A percentile compares a stretch with the other conserved stretches of the same genome.
Conservation (phyloP, 1,140 invertebrate species). For the Geopemphigus sp. region DNA sequence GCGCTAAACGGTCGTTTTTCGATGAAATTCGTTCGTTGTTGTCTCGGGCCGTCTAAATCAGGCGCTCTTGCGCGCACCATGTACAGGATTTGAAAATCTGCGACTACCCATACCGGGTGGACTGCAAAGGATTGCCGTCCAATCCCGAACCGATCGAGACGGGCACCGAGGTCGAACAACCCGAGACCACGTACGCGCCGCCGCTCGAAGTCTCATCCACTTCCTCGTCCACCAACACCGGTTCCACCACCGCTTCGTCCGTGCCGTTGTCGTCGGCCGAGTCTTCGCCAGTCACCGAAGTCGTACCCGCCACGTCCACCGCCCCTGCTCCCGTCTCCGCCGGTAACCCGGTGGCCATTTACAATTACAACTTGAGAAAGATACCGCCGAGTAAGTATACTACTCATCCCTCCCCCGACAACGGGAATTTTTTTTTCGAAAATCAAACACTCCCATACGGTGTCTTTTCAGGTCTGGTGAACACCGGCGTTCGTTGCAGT, state of each 20-base stretch:
- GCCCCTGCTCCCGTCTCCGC: not conserved
- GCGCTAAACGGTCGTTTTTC: too few relatives aligned
- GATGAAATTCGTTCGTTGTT: too few relatives aligned
- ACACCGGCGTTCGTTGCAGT: constrained; percentile 51
- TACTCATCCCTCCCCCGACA: too few relatives aligned
- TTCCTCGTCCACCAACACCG: too few relatives aligned
- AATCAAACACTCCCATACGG: too few relatives aligned
- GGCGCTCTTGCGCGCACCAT: constrained; percentile 50
- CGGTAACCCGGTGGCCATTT: constrained; percentile 31
- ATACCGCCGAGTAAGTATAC: constrained; percentile 48
- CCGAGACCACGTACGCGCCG: constrained; percentile 33
- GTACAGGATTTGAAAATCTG: constrained; percentile 61
- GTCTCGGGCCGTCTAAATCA: too few relatives aligned
- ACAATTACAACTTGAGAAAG: constrained; percentile 48
- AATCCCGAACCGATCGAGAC: constrained; percentile 53
- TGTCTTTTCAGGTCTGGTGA: constrained; percentile 51
- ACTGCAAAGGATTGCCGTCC: constrained; percentile 58
- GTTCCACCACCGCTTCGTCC: constrained; percentile 19
- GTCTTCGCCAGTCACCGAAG: constrained; percentile 30
- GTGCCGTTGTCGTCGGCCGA: constrained; percentile 42
- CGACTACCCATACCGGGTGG: constrained; percentile 61
- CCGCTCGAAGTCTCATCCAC: not conserved
- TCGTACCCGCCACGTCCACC: not conserved
- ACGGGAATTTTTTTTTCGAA: too few relatives aligned
- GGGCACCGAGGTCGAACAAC: constrained; percentile 30